Percentiles rank a stretch among this genome's conserved stretches.
These are phyloP conservation scores for Zoanthus solanderi DNA, from an alignment of 92 coral and sea anemone genomes.

Conservation along the genomic window DNA sequence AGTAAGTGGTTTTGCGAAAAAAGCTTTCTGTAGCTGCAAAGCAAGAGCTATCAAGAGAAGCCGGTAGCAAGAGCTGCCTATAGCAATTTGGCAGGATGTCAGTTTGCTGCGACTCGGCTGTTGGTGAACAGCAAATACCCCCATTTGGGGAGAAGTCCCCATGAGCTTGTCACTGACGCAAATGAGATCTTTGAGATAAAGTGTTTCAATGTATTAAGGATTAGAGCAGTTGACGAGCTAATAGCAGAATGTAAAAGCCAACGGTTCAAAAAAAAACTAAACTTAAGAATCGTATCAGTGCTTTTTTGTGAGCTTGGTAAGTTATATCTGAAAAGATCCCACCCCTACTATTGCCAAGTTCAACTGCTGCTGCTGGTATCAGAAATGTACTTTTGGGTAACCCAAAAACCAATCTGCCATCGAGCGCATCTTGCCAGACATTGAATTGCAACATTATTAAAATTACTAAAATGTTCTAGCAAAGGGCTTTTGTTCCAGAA, in stretches of 20 bases:
- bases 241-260: neutral
- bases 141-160: conserved; percentile 19
- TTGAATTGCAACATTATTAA: conserved; percentile 24
- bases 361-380: conserved; percentile 16
- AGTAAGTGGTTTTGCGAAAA: neutral
- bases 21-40: neutral
- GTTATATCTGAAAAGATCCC: neutral
- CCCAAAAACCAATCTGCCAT: conserved; percentile 34
- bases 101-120: neutral
- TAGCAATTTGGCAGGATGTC: neutral
- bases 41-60: conserved; percentile 21
- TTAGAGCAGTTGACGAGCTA: neutral
- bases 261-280: neutral
- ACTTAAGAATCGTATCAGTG: neutral
- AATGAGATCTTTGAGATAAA: neutral
- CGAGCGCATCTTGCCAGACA: conserved; percentile 32
- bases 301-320: neutral
- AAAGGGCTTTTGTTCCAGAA: conserved; percentile 8
- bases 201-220: neutral
- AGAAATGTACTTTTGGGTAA: conserved; percentile 24
- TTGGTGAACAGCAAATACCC: conserved; percentile 31
- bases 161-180: neutral
- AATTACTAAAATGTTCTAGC: conserved; percentile 18
- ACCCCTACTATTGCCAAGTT: conserved; percentile 14
- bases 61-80: conserved; percentile 38